Conservation (phyloP, 2,888 invertebrate genomes). For the Nomada fucata region DNA sequence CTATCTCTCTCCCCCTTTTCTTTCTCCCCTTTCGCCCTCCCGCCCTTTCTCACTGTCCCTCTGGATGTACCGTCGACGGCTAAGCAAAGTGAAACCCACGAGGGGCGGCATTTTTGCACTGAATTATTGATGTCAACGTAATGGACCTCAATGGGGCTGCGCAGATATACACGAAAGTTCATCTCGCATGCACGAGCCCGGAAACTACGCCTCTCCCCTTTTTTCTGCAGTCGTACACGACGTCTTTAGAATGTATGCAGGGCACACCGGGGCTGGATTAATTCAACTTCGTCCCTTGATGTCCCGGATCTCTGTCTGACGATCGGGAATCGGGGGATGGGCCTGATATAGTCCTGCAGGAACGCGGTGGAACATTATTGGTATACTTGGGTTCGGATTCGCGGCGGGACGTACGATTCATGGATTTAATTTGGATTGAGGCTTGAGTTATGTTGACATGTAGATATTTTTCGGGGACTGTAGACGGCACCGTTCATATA, state of each 20-base stretch:
- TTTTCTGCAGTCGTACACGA: constrained; percentile 15
- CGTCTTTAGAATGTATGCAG: constrained; percentile 36
- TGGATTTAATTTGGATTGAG: not conserved
- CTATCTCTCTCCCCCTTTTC: no score
- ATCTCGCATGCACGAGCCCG: constrained; percentile 64
- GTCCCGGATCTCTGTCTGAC: constrained; percentile 10
- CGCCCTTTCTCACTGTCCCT: not conserved
- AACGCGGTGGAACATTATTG: not conserved
- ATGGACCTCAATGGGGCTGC: constrained; percentile 69
- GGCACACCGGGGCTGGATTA: constrained; percentile 24
- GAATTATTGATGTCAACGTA: constrained; percentile 76
- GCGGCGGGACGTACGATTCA: not conserved
- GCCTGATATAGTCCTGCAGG: not conserved
- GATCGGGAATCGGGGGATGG: not conserved
- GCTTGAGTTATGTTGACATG: not conserved
- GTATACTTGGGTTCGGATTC: not conserved
- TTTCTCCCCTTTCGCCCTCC: no score
- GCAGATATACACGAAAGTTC: constrained; percentile 44
- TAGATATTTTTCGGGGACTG: no score
- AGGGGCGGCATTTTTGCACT: constrained; percentile 71
- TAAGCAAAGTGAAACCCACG: constrained; percentile 57
- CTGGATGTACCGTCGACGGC: constrained; percentile 34
- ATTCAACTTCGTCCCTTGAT: constrained; percentile 37
- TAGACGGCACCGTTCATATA: no score
- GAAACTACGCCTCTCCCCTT: constrained; percentile 44